Evolutionary conservation across 2,113 vertebrate genomes (phyloP).

Genomic region (Ia io): DNA sequence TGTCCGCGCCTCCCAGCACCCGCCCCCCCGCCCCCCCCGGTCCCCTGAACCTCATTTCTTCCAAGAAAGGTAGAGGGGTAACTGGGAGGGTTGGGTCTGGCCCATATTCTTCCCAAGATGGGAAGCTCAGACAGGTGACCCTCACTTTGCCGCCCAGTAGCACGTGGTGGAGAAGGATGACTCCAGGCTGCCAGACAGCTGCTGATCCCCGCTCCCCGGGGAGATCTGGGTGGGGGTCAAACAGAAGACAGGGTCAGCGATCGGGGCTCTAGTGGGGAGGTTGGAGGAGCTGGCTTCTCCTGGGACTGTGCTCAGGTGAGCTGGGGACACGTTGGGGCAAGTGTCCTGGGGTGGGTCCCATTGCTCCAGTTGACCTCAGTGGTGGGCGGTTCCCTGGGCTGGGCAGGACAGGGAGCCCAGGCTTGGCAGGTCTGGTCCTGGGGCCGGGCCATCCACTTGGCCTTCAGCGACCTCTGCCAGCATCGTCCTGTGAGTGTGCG

Average conservation of each 20-base stretch:
- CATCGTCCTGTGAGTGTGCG: not conserved
- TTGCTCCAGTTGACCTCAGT: not conserved
- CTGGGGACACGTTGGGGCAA: not conserved
- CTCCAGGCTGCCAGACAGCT: not conserved
- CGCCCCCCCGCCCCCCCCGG: too few relatives aligned
- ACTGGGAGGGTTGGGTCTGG: not conserved
- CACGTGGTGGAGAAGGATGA: not conserved
- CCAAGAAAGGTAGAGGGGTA: not conserved
- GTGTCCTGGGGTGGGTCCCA: not conserved
- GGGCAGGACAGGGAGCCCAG: not conserved
- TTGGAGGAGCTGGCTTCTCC: not conserved
- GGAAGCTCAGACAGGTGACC: not conserved
- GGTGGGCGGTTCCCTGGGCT: not conserved
- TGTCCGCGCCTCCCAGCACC: too few relatives aligned
- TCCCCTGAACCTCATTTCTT: not conserved
- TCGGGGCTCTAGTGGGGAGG: not conserved
- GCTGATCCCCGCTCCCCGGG: not conserved
- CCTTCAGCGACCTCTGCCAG: not conserved
- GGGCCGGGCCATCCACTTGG: not conserved
- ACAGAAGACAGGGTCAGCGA: not conserved
- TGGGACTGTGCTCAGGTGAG: not conserved
- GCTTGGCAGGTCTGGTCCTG: not conserved
- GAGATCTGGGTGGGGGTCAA: not conserved
- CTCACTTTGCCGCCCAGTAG: not conserved
- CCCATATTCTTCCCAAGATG: not conserved